These are phyloP conservation scores for Dendrophyllia cribrosa DNA, from an alignment of 64 coral and sea anemone species.

Conservation along the genomic window DNA sequence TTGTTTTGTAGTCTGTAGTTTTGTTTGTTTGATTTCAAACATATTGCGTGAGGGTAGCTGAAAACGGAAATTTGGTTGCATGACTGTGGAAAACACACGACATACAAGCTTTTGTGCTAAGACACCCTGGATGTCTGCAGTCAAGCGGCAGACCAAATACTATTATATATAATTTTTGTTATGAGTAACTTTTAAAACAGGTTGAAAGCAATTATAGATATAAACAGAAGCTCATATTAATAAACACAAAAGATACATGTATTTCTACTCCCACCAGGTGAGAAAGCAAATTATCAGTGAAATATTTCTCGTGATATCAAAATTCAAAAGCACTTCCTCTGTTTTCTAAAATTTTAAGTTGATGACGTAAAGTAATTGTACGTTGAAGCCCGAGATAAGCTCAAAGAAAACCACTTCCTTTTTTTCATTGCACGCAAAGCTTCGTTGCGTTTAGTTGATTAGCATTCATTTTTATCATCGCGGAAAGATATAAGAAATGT, in stretches of 20 bases:
- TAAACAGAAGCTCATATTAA: neutral
- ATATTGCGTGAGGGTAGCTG: too few species aligned
- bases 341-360: neutral
- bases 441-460: neutral
- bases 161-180: too few species aligned
- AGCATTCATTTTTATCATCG: neutral
- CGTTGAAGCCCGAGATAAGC: neutral
- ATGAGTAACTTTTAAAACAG: too few species aligned
- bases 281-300: too few species aligned
- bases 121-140: neutral
- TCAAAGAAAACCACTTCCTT: neutral
- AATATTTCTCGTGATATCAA: neutral
- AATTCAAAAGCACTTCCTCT: neutral
- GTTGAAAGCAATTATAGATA: too few species aligned
- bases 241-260: neutral
- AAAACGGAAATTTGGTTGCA: neutral
- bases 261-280: too few species aligned
- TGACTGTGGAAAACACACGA: neutral
- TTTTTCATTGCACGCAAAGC: neutral
- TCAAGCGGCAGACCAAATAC: too few species aligned
- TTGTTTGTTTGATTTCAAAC: too few species aligned
- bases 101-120: neutral
- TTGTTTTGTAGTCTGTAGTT: too few species aligned
- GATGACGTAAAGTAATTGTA: conserved; percentile 28
- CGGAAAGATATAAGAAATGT: neutral